Percentiles rank a stretch among this genome's conserved stretches.
phyloP scores from a whole-genome alignment of 2,797 vertebrate genomes.

The Onychomys leucogaster region DNA sequence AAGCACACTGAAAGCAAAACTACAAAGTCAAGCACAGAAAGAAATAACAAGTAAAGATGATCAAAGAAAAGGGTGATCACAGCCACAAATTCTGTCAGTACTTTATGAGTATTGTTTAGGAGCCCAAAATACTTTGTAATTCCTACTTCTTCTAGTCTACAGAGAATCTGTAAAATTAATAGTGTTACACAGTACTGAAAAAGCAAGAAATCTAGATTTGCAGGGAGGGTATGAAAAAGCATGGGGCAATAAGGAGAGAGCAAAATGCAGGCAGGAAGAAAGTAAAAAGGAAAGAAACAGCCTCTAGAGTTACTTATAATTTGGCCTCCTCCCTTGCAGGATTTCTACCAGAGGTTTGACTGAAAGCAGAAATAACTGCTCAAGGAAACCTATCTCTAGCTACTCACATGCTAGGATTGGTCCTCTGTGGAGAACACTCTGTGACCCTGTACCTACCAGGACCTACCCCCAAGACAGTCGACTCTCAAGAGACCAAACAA shows the following conservation, averaged over 20 bases:
- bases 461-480: constrained; percentile 21
- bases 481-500: constrained; percentile 37
- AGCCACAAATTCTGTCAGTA: constrained; percentile 39
- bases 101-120: constrained; percentile 51
- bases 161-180: constrained; percentile 37
- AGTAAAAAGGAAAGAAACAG: not conserved
- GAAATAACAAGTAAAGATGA: constrained; percentile 57
- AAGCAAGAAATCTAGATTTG: constrained; percentile 53
- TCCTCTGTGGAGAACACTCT: constrained; percentile 35
- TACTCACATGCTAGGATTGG: not conserved
- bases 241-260: not conserved
- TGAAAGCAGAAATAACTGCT: constrained; percentile 8
- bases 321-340: not conserved
- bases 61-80: constrained; percentile 57
- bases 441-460: not conserved
- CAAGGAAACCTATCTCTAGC: constrained; percentile 45
- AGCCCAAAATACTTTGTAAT: not conserved
- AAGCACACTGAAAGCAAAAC: constrained; percentile 64
- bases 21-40: constrained; percentile 55
- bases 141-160: constrained; percentile 33
- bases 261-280: not conserved
- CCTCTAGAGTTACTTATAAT: not conserved
- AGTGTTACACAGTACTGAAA: constrained; percentile 47
- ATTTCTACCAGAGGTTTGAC: constrained; percentile 3
- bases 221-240: not conserved